A percentile compares a stretch with the other conserved stretches of the same genome.
Evolutionary conservation across 2,797 vertebrate species (phyloP).

Genomic region (Coranthus polyacanthus): DNA sequence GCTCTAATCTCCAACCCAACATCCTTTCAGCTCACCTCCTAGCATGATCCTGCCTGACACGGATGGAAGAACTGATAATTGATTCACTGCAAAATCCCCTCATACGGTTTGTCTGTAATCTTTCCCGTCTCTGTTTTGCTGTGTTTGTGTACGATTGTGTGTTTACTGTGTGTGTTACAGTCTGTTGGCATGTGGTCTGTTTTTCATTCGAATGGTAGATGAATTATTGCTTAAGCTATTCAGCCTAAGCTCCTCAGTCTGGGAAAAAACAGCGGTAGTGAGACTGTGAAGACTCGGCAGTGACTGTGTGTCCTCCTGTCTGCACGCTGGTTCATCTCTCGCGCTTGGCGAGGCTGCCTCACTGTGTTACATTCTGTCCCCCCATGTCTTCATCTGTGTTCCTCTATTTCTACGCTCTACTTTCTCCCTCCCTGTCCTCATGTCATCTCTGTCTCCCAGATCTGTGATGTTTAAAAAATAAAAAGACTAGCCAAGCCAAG

Average conservation of each 20-base stretch:
- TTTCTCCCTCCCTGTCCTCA: conserved; percentile 27
- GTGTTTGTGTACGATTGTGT: conserved; percentile 20
- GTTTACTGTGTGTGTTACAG: conserved; percentile 23
- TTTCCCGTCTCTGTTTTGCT: conserved; percentile 19
- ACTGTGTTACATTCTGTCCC: conserved; percentile 45
- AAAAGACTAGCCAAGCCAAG: neutral
- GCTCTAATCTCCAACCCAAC: conserved; percentile 52
- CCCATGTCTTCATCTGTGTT: conserved; percentile 48
- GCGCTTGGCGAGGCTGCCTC: conserved; percentile 27
- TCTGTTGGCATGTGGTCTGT: conserved; percentile 45
- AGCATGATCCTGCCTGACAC: conserved; percentile 35
- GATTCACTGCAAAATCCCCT: conserved; percentile 69
- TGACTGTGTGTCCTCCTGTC: conserved; percentile 35
- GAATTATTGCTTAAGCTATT: conserved; percentile 48
- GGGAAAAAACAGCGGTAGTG: conserved; percentile 43
- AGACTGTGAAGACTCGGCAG: conserved; percentile 28
- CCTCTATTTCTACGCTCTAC: conserved; percentile 41
- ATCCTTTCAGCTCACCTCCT: conserved; percentile 48
- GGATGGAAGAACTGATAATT: conserved; percentile 59
- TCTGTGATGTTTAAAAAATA: neutral
- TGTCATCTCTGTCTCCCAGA: neutral
- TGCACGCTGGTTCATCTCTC: conserved; percentile 40
- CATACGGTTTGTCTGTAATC: conserved; percentile 49
- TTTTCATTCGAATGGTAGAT: conserved; percentile 48
- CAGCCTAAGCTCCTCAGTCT: conserved; percentile 39